Conservation (phyloP, 2,113 vertebrate genomes). For the Carollia perspicillata region DNA sequence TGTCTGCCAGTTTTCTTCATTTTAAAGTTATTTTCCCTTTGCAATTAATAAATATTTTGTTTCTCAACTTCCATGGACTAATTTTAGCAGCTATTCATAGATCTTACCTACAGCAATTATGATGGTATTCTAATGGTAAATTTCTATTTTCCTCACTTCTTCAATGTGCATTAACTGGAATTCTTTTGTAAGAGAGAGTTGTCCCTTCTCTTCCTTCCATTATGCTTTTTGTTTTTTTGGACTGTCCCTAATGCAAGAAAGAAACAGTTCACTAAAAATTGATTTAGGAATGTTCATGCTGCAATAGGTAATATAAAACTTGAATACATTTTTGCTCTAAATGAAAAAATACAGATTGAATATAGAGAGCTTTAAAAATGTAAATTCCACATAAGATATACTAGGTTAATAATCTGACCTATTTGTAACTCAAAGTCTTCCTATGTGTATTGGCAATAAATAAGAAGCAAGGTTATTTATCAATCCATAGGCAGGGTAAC, state of each 20-base stretch:
- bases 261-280: background rate
- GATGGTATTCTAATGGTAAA: background rate
- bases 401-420: background rate
- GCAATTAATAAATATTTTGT: conserved; percentile 11
- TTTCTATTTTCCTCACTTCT: background rate
- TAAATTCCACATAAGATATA: background rate
- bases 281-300: background rate
- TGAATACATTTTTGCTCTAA: background rate
- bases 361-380: background rate
- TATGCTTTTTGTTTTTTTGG: background rate
- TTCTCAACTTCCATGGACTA: background rate
- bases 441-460: background rate
- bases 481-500: background rate
- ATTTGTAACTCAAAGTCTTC: background rate
- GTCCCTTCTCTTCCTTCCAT: background rate
- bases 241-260: background rate
- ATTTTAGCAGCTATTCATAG: background rate
- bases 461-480: conserved; percentile 2
- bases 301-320: background rate
- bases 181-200: background rate
- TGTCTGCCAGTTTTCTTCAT: background rate
- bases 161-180: background rate
- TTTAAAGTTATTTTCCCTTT: background rate
- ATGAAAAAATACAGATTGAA: background rate
- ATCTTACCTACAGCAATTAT: background rate